A percentile compares a stretch with the other conserved stretches of the same genome.
Evolutionary conservation across 1,140 invertebrate species (phyloP).

Genomic region (Semibalanus balanoides): DNA sequence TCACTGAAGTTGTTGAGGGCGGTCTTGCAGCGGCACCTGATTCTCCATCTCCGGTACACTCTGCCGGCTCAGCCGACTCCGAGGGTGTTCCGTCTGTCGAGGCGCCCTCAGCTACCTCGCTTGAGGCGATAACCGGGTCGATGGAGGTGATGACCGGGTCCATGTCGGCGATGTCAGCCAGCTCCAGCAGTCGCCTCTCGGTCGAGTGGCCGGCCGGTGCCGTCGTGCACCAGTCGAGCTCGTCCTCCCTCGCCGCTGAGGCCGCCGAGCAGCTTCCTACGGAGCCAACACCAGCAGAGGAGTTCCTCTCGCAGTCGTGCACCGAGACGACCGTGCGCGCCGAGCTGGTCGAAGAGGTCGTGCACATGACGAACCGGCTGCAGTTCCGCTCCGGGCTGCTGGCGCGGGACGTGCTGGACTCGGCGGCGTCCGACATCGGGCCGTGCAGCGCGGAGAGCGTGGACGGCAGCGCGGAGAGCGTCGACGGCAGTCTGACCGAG

Average conservation of each 20-base stretch:
- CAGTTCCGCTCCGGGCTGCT: background rate
- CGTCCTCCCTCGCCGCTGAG: background rate
- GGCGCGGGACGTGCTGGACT: background rate
- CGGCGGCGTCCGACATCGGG: background rate
- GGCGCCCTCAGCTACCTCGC: too few relatives aligned
- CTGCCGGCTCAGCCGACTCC: too few relatives aligned
- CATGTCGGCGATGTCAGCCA: too few relatives aligned
- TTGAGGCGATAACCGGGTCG: too few relatives aligned
- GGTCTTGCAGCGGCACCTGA: too few relatives aligned
- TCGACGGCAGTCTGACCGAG: background rate
- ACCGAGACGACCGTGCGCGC: background rate
- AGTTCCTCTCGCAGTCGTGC: background rate
- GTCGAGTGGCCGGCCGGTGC: background rate
- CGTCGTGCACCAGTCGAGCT: background rate
- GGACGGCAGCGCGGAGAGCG: background rate
- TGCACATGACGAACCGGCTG: background rate
- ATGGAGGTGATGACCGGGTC: too few relatives aligned
- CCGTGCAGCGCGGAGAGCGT: background rate
- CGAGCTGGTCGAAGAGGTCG: background rate
- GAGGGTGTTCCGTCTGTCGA: too few relatives aligned
- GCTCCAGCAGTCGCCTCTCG: background rate
- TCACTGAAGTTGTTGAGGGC: too few relatives aligned
- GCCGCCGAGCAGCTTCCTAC: background rate
- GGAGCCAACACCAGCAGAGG: background rate
- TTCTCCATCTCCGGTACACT: too few relatives aligned